Evolutionary conservation across 1,140 invertebrate species (phyloP).

Genomic region (Eurosta solidaginis): DNA sequence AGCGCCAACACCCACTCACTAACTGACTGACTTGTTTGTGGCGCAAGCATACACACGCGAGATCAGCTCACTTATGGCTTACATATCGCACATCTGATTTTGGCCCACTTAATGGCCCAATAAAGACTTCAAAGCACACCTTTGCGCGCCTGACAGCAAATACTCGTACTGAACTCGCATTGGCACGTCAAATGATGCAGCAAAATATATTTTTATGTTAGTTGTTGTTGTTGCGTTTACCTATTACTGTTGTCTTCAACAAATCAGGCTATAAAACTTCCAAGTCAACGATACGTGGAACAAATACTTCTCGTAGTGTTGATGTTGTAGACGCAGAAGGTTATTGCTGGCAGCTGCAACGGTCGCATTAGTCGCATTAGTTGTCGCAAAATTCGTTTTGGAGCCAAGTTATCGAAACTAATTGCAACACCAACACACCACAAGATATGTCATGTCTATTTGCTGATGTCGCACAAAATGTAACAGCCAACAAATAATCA

Average conservation of each 20-base stretch:
- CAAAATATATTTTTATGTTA: conserved; percentile 14
- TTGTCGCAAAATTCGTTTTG: conserved; percentile 23
- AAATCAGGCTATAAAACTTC: conserved; percentile 24
- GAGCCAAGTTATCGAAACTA: conserved; percentile 21
- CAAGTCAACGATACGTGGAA: background rate
- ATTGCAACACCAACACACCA: conserved; percentile 26
- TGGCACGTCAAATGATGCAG: conserved; percentile 22
- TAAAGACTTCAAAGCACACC: conserved; percentile 25
- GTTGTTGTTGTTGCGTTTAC: background rate
- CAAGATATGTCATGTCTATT: conserved; percentile 19
- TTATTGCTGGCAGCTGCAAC: conserved; percentile 26
- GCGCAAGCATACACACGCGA: background rate
- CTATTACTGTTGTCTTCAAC: conserved; percentile 17
- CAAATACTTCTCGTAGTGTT: background rate
- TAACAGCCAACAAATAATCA: background rate
- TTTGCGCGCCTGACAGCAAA: conserved; percentile 14
- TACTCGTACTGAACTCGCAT: background rate
- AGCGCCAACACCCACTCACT: conserved; percentile 13
- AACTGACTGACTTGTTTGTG: background rate
- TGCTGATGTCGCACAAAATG: conserved; percentile 22
- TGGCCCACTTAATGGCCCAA: conserved; percentile 26
- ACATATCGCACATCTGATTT: conserved; percentile 25
- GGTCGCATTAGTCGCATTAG: background rate
- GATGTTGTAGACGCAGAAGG: conserved; percentile 4
- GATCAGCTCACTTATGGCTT: background rate